Base-by-base conservation (phyloP, 2,797 vertebrate species). In the Protosalanx chinensis region DNA sequence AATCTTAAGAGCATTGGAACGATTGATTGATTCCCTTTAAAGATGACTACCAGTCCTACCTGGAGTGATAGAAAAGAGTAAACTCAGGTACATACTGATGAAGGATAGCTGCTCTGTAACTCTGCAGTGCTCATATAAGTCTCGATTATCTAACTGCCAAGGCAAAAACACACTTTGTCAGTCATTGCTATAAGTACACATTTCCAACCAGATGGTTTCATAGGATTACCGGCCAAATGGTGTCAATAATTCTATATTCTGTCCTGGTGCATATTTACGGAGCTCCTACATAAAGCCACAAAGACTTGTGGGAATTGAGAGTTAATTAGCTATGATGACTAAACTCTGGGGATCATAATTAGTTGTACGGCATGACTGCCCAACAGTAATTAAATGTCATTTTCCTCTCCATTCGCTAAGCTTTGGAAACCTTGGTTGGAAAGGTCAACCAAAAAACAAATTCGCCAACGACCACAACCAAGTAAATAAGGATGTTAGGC, bases 321-420 rank as follows among this genome's bases (percentile, higher is more conserved):
- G 93, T 95, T 95, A 96, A 96, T 96, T 94, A 93, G 93, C 93
- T 92, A 94, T 95, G 93, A 94, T 95, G 92, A 93, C 92, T 95
- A 92, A 95, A 94, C 94, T 93, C 93, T 87, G 87, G 93, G 93
- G 94, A 95, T 94, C 88, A 90, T 95, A 95, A 95, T 95, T 95
- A 95, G 92, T 91, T 81, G 86, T 93, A 92, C 88, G 90, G 93
- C 93, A 93, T 92, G 93, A 93, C 91, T 96, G 92, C 93, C 94
- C 91, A 93, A 93, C 93, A 95, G 94, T 94, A 95, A 96, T 95
- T 95, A 95, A 95, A 95, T 95, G 93, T 94, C 92, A 96, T 94
- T 94, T 92, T 90, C 90, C 85, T 81, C 85, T 89, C 86, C 86
- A 84, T 85, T 82, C 86, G 73, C 79, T 62, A 71, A 81, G 74